Percentiles rank a stretch among this genome's conserved stretches.
These are phyloP conservation scores for Neotragus moschatus DNA, from an alignment of 2,113 vertebrate genomes.

Conservation along the genomic window DNA sequence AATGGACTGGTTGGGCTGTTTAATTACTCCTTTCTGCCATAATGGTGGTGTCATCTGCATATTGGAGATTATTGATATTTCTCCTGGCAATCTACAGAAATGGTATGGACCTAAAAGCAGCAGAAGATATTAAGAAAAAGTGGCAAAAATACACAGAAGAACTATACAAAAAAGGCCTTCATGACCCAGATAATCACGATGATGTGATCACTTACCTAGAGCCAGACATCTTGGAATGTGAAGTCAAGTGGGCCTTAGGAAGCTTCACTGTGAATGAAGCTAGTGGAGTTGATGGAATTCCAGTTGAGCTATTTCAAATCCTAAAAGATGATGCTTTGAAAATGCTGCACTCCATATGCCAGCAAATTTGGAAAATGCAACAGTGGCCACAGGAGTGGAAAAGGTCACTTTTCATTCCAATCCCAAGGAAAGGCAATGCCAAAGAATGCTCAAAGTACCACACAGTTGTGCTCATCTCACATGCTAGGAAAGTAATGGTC, in stretches of 20 bases:
- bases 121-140: neutral
- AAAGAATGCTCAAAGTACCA: neutral
- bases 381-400: neutral
- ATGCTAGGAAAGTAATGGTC: neutral
- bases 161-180: neutral
- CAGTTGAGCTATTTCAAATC: neutral
- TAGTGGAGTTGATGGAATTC: neutral
- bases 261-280: neutral
- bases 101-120: neutral
- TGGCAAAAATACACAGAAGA: neutral
- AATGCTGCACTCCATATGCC: neutral
- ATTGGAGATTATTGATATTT: neutral
- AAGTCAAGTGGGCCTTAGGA: neutral
- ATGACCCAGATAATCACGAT: rapidly evolving
- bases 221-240: neutral
- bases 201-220: neutral
- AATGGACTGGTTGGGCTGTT: neutral
- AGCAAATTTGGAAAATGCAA: neutral
- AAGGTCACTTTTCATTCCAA: neutral
- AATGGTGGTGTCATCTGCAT: neutral
- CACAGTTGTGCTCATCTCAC: neutral
- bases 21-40: neutral
- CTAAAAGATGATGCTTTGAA: neutral
- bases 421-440: neutral
- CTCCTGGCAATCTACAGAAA: neutral